phyloP scores from a whole-genome alignment of 2,797 vertebrate species.

The Simalia tracyae region DNA sequence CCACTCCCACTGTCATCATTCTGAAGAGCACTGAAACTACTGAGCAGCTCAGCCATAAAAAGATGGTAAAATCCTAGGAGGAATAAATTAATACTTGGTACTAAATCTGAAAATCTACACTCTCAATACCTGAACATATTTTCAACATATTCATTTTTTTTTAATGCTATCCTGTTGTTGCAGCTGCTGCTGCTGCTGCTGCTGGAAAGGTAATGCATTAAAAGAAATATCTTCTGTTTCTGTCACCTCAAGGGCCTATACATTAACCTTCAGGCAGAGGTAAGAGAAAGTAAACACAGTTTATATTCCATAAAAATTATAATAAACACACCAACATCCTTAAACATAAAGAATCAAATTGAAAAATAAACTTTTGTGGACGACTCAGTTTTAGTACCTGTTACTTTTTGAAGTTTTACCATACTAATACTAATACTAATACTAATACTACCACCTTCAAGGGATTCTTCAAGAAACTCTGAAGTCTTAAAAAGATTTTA shows the following conservation, averaged over 20 bases:
- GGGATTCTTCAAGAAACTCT: too few species aligned
- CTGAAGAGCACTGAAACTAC: too few species aligned
- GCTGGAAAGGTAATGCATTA: neutral
- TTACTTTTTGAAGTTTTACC: neutral
- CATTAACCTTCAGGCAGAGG: neutral
- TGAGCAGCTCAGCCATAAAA: too few species aligned
- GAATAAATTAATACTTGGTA: conserved; percentile 7
- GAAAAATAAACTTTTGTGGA: neutral
- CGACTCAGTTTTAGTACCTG: neutral
- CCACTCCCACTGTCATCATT: too few species aligned
- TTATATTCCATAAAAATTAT: neutral
- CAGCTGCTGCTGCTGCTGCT: neutral
- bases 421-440: too few species aligned
- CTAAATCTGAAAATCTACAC: neutral
- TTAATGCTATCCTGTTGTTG: neutral
- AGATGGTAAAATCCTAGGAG: too few species aligned
- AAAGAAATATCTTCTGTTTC: neutral
- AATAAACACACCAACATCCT: neutral
- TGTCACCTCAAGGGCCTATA: neutral
- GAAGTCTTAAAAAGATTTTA: neutral
- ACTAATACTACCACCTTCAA: neutral
- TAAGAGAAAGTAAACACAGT: neutral
- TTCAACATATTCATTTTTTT: neutral
- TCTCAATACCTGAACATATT: neutral
- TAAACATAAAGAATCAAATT: neutral